Conservation (phyloP, 2,888 invertebrate genomes). For the Tachina lurida region DNA sequence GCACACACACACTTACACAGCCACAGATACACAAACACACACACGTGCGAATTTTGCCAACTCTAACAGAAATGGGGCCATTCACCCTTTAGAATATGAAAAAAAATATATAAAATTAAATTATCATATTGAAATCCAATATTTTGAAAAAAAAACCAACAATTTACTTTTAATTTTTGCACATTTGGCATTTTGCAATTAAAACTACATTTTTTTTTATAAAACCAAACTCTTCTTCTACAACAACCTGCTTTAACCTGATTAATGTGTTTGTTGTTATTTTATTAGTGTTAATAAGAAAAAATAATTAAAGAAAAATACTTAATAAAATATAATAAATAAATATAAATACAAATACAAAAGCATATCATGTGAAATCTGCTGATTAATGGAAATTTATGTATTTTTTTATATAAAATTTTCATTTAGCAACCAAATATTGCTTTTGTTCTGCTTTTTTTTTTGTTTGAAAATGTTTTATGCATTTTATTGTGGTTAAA, state of each 20-base stretch:
- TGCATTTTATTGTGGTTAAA: slow-evolving; percentile 23
- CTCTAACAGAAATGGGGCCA: slow-evolving; percentile 44
- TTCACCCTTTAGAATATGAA: slow-evolving; percentile 49
- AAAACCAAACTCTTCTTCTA: slow-evolving; percentile 7
- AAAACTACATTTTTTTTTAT: not conserved
- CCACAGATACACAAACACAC: too few relatives aligned
- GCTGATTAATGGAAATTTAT: slow-evolving; percentile 56
- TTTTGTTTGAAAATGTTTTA: slow-evolving; percentile 15
- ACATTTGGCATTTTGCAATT: slow-evolving; percentile 27
- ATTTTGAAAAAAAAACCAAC: slow-evolving; percentile 34
- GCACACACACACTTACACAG: too few relatives aligned
- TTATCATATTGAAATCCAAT: slow-evolving; percentile 55
- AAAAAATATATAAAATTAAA: slow-evolving; percentile 25
- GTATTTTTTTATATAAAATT: slow-evolving; percentile 12
- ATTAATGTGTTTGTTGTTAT: slow-evolving; percentile 33
- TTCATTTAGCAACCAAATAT: slow-evolving; percentile 34
- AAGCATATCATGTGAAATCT: slow-evolving; percentile 37
- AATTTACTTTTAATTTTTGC: slow-evolving; percentile 51
- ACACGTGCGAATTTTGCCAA: slow-evolving; percentile 17
- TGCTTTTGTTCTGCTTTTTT: not conserved
- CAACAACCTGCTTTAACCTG: slow-evolving; percentile 50
- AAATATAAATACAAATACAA: slow-evolving; percentile 22
- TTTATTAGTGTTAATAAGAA: slow-evolving; percentile 5
- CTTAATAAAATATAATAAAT: slow-evolving; percentile 22
- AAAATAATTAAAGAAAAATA: slow-evolving; percentile 22